Conservation (phyloP, 1,140 invertebrate species). For the Heliconius congener region DNA sequence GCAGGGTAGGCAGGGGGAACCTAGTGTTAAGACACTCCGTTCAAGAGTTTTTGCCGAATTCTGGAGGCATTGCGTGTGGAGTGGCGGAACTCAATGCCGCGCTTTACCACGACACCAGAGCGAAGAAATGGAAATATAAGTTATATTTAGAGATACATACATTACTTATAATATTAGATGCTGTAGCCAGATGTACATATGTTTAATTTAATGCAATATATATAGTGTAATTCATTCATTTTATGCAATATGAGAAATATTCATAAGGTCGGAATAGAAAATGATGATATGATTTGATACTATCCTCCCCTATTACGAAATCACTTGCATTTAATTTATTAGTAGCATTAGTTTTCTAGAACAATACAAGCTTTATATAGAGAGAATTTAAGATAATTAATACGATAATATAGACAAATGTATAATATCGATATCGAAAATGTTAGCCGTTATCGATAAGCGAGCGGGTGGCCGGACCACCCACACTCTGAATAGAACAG, state of each 20-base stretch:
- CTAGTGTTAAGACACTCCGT: too few species aligned
- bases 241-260: neutral
- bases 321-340: neutral
- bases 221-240: too few species aligned
- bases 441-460: conserved; percentile 59
- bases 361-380: neutral
- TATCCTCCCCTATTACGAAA: neutral
- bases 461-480: conserved; percentile 66
- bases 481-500: conserved; percentile 44
- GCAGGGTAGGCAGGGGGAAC: too few species aligned
- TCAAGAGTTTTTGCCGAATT: too few species aligned
- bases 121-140: too few species aligned
- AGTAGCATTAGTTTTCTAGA: neutral
- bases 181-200: too few species aligned
- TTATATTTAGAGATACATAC: too few species aligned
- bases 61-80: too few species aligned
- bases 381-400: conserved; percentile 67
- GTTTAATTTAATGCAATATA: too few species aligned
- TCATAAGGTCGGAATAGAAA: neutral
- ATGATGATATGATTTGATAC: neutral
- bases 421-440: conserved; percentile 49
- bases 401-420: conserved; percentile 65
- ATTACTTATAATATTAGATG: too few species aligned
- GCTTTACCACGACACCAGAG: too few species aligned
- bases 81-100: too few species aligned